These are phyloP conservation scores for Metopolophium dirhodum DNA, from an alignment of 1,140 invertebrate species.

Conservation along the genomic window DNA sequence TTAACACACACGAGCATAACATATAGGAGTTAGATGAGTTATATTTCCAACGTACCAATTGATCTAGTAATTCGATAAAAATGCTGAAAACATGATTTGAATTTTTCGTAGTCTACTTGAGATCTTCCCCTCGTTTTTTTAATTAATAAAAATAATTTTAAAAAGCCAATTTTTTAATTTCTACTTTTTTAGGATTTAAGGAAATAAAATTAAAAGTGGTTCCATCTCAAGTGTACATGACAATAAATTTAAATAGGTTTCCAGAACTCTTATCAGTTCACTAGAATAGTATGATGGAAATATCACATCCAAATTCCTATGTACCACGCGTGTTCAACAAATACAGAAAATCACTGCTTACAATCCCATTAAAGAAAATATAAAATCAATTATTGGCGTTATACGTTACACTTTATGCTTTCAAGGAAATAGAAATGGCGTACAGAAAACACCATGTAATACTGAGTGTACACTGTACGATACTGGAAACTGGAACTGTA, in stretches of 20 bases:
- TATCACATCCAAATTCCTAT: background rate
- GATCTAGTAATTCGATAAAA: too few species aligned
- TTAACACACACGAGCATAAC: too few species aligned
- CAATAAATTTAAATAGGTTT: background rate
- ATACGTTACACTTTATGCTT: background rate
- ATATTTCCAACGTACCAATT: too few species aligned
- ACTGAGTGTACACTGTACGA: background rate
- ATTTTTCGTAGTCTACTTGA: background rate
- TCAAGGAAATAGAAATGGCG: background rate
- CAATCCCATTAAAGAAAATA: background rate
- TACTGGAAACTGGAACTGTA: background rate
- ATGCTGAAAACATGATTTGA: too few species aligned
- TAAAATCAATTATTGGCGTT: background rate
- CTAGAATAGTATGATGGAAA: background rate
- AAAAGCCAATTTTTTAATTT: background rate
- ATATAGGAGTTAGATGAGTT: too few species aligned
- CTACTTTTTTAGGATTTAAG: background rate
- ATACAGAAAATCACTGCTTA: background rate
- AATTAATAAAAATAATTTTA: background rate
- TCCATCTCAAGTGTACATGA: background rate
- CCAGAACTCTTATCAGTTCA: background rate
- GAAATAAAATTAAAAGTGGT: background rate
- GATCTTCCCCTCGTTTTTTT: background rate
- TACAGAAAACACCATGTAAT: background rate
- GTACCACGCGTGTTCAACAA: background rate